These are phyloP conservation scores for Arctia plantaginis DNA, from an alignment of 2,888 invertebrate species.

Conservation along the genomic window DNA sequence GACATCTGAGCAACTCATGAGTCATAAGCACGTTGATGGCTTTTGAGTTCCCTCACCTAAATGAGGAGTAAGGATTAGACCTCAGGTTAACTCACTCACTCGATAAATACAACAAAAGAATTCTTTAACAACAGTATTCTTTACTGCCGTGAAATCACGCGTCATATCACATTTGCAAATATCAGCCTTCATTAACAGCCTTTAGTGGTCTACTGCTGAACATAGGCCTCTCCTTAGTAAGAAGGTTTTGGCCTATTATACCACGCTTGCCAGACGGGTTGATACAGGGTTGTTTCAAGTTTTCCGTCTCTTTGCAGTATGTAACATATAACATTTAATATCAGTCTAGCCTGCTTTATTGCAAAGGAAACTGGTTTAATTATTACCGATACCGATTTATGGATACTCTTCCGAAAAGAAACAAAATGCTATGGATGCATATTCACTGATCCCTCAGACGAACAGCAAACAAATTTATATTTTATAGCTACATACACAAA, in stretches of 20 bases:
- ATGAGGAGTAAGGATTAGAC: too few relatives aligned
- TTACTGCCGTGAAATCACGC: too few relatives aligned
- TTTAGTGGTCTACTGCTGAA: too few relatives aligned
- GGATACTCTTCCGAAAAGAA: not conserved
- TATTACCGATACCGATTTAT: not conserved
- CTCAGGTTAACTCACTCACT: too few relatives aligned
- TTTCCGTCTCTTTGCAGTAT: too few relatives aligned
- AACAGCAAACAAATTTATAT: not conserved
- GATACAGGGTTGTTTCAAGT: not conserved
- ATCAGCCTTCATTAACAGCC: too few relatives aligned
- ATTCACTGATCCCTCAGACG: not conserved
- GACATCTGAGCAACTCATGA: not conserved
- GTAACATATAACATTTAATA: not conserved
- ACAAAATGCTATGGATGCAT: not conserved
- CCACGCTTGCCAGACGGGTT: too few relatives aligned
- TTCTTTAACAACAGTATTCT: too few relatives aligned
- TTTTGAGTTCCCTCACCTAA: not conserved
- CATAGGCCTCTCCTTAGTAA: too few relatives aligned
- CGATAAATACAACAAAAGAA: too few relatives aligned
- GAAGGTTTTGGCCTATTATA: too few relatives aligned
- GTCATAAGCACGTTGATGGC: not conserved
- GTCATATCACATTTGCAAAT: too few relatives aligned
- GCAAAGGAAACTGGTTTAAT: not conserved
- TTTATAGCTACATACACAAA: not conserved
- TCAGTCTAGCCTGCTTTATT: not conserved